Evolutionary conservation across 2,888 invertebrate genomes (phyloP), one percentile per base, ranked within the genome.

Genomic region (Trichopria drosophilae): DNA sequence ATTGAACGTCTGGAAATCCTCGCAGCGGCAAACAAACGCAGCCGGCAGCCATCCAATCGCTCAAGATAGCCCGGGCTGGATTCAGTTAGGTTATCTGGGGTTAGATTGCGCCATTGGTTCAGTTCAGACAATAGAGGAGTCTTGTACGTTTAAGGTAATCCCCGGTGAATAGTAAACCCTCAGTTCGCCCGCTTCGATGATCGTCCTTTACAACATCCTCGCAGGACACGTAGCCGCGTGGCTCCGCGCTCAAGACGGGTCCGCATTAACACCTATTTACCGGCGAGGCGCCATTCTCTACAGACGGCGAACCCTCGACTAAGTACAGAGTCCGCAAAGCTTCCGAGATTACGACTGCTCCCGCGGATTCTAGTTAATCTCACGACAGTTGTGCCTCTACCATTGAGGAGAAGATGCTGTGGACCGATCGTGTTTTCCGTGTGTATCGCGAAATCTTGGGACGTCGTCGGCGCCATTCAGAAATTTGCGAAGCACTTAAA

Each of bases 71-170:
- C 39, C 40, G 20, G 41, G 49, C 37, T 28, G 56, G 55, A 66
- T 66, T 66, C 63, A 63, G 64, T 64, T 65, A 64, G 63, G 49
- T 13, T 6, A 34, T 41, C 24, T 41, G 52, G 51, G 52, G 62
- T 62, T 56, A 61, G 66, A 69, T 70, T 68, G 66, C 63, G 63
- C 67, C 67, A 69, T 73, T 70, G 69, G 69, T 68, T 72, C 65
- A 71, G 69, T 68, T 72, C 65, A 71, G 67, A 73, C 73, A 75
- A 75, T 74, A 62, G 68, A 24, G 10, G 6, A 24, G 24, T 56
- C 67, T 69, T 64, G 68, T 60, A 64, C 71, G 66, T 72, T 74
- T 72, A 69, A 71, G 68, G 67, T 74, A 73, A 73, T 73, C 73
- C 72, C 66, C 59, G 44, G 68, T 72, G 70, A 71, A 73, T 71